phyloP scores from a whole-genome alignment of 2,888 invertebrate species.

The Oxytorus armatus region DNA sequence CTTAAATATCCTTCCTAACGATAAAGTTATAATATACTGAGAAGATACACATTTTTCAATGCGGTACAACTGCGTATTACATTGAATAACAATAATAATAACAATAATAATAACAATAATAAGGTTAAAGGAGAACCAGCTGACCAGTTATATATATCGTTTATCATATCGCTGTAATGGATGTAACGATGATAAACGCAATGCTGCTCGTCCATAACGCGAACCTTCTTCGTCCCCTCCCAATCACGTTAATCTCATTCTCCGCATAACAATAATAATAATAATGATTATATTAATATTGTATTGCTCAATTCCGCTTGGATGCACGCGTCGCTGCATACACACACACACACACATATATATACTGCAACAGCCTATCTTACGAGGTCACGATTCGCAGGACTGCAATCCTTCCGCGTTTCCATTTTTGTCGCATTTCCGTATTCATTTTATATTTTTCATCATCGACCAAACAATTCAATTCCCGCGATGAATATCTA shows the following conservation, averaged over 20 bases:
- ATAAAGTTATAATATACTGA: neutral
- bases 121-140: neutral
- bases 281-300: conserved; percentile 4
- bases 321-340: conserved; percentile 9
- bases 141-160: neutral
- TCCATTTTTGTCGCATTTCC: conserved; percentile 77
- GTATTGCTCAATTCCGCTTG: neutral
- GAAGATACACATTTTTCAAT: too few species aligned
- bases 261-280: neutral
- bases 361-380: conserved; percentile 43
- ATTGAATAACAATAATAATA: too few species aligned
- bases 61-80: too few species aligned
- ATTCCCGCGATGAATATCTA: too few species aligned
- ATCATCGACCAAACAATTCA: too few species aligned
- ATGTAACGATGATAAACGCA: too few species aligned
- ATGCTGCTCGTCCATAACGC: too few species aligned
- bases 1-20: too few species aligned
- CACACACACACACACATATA: neutral
- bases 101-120: too few species aligned
- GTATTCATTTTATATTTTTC: conserved; percentile 1
- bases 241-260: too few species aligned
- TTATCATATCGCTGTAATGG: too few species aligned
- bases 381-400: conserved; percentile 53
- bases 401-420: conserved; percentile 73
- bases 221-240: too few species aligned